These are phyloP conservation scores for Mellivora capensis DNA, from an alignment of 2,113 vertebrate genomes.

Conservation along the genomic window DNA sequence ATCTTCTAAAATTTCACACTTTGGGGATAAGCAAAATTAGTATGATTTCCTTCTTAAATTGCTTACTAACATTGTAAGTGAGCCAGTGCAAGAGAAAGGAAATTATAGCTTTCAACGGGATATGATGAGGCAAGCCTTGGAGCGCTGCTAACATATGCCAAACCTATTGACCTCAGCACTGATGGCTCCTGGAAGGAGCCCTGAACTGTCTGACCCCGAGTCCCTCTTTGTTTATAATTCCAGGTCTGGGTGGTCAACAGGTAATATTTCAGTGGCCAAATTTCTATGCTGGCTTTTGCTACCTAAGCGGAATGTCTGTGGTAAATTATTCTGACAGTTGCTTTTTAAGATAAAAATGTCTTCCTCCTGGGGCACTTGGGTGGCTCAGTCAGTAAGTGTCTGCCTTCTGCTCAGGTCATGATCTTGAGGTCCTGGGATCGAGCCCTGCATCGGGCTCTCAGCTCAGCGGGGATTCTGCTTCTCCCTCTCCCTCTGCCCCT, in stretches of 20 bases:
- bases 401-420: too few species aligned
- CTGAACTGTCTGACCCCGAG: background rate
- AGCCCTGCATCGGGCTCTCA: too few species aligned
- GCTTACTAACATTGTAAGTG: conserved; percentile 45
- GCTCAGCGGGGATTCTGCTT: too few species aligned
- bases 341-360: background rate
- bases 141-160: background rate
- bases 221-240: background rate
- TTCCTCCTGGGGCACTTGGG: too few species aligned
- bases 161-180: background rate
- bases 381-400: too few species aligned
- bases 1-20: conserved; percentile 67
- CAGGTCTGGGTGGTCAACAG: background rate
- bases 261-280: background rate
- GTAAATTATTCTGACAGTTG: background rate
- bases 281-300: background rate
- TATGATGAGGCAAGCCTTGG: background rate
- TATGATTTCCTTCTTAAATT: conserved; percentile 52
- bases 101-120: background rate
- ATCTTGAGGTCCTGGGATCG: too few species aligned
- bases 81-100: background rate
- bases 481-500: too few species aligned
- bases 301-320: background rate
- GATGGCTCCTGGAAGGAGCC: background rate
- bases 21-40: conserved; percentile 69